Percentiles rank a stretch among this genome's conserved stretches.
Conservation (phyloP, 2,113 vertebrate genomes). For the Chionis minor region DNA sequence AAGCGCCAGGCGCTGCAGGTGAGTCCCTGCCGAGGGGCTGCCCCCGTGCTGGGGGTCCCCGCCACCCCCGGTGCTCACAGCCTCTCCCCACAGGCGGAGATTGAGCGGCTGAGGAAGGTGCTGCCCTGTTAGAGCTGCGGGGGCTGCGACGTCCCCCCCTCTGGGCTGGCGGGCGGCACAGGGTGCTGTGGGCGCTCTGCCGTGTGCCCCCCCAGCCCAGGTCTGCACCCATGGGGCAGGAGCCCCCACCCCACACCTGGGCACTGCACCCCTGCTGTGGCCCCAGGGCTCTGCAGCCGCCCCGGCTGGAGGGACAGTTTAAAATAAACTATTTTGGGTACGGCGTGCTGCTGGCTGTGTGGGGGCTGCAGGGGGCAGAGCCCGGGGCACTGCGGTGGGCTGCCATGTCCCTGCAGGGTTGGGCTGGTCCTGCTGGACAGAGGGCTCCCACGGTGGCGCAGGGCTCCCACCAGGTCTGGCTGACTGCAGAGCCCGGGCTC, state of each 20-base stretch:
- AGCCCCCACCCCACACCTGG: not conserved
- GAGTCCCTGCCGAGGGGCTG: not conserved
- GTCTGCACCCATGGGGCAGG: fast-evolving
- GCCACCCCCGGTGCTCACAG: fast-evolving
- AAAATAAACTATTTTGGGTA: conserved; percentile 8
- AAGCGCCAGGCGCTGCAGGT: conserved; percentile 51
- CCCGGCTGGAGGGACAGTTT: too few relatives aligned
- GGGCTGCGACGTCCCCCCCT: not conserved
- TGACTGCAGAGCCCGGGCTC: not conserved
- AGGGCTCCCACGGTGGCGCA: not conserved
- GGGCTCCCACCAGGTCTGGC: not conserved
- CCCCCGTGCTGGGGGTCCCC: fast-evolving
- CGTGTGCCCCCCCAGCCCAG: fast-evolving
- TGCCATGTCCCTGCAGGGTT: fast-evolving
- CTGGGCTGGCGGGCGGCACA: not conserved
- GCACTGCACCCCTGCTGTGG: not conserved
- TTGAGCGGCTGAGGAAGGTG: not conserved
- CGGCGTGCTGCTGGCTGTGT: not conserved
- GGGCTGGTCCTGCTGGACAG: not conserved
- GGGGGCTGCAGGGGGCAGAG: not conserved
- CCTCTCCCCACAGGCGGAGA: not conserved
- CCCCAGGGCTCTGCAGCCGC: not conserved
- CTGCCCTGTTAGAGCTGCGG: fast-evolving
- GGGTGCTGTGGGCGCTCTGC: not conserved
- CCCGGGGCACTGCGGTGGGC: not conserved